A percentile compares a stretch with the other conserved stretches of the same genome.
Conservation (phyloP, 2,888 invertebrate species). For the Ferrisia virgata region DNA sequence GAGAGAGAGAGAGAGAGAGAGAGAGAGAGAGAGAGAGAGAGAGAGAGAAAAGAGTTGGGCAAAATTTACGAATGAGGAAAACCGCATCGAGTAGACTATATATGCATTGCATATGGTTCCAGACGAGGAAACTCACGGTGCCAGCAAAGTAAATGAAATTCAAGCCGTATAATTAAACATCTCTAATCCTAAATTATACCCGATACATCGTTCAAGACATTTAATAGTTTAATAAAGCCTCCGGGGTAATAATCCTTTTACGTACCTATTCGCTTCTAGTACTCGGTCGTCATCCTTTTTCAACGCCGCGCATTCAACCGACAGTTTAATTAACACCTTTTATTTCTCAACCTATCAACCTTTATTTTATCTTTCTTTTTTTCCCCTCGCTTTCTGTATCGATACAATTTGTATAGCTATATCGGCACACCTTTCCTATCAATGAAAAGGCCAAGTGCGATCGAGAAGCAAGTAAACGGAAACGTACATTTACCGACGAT, state of each 20-base stretch:
- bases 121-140: not conserved
- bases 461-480: not conserved
- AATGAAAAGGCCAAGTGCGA: not conserved
- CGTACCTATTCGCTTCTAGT: not conserved
- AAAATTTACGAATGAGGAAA: conserved; percentile 13
- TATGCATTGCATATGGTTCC: not conserved
- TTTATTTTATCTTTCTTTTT: too few species aligned
- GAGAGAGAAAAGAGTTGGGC: not conserved
- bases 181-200: conserved; percentile 3
- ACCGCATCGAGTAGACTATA: not conserved
- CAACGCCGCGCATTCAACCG: not conserved
- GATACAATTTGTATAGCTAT: not conserved
- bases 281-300: not conserved
- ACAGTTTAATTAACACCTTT: conserved; percentile 14
- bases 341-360: not conserved
- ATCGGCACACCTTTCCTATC: not conserved
- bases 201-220: conserved; percentile 5
- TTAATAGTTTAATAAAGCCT: not conserved
- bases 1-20: too few species aligned
- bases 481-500: not conserved
- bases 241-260: not conserved
- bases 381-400: not conserved
- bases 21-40: too few species aligned
- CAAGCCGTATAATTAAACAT: not conserved
- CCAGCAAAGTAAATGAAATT: not conserved